Conservation (phyloP, 2,888 invertebrate species). For the Pollenia labialis region DNA sequence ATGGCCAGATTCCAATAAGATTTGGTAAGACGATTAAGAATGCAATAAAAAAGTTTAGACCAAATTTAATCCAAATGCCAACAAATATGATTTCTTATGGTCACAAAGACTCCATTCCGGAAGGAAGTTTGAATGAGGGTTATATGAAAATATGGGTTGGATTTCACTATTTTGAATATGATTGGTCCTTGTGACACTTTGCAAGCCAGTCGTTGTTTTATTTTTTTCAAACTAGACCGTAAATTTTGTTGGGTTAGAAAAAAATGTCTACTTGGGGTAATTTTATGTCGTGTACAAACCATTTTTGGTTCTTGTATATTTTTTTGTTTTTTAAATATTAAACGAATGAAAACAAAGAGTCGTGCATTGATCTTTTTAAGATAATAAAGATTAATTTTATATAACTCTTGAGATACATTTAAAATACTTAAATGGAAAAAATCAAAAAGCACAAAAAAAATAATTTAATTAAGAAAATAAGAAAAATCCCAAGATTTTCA, state of each 20-base stretch:
- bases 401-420: slow-evolving; percentile 20
- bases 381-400: slow-evolving; percentile 23
- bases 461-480: background rate
- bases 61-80: too few relatives aligned
- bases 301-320: slow-evolving; percentile 53
- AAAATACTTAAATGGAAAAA: slow-evolving; percentile 9
- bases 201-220: too few relatives aligned
- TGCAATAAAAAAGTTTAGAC: too few relatives aligned
- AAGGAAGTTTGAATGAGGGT: too few relatives aligned
- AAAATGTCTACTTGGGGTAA: slow-evolving; percentile 9
- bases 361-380: slow-evolving; percentile 52
- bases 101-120: too few relatives aligned
- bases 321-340: background rate
- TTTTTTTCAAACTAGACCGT: background rate
- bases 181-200: too few relatives aligned
- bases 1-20: too few relatives aligned
- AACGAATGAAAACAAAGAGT: slow-evolving; percentile 31
- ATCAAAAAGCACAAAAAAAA: background rate
- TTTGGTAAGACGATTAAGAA: too few relatives aligned
- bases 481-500: too few relatives aligned
- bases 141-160: too few relatives aligned
- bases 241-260: slow-evolving; percentile 15
- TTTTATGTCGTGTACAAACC: slow-evolving; percentile 50
- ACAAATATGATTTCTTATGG: too few relatives aligned
- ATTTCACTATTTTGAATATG: too few relatives aligned